Evolutionary conservation across 2,113 vertebrate species (phyloP).

Genomic region (Poeciliopsis retropinna): DNA sequence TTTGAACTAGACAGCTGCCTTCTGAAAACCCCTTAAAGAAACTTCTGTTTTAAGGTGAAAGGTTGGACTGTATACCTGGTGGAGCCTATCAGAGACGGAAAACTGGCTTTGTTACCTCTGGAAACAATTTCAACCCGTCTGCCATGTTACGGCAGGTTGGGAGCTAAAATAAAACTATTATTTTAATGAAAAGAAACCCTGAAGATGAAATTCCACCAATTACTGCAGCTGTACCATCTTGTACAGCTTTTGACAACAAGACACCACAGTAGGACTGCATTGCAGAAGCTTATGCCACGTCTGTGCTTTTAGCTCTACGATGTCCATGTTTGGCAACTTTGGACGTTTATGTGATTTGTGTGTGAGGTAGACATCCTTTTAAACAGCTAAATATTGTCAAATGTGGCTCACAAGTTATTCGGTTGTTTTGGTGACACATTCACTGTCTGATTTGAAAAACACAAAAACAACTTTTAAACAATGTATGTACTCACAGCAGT

Average conservation of each 20-base stretch:
- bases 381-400: no score
- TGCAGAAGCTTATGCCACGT: no score
- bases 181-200: no score
- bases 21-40: background rate
- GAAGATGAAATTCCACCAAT: no score
- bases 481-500: background rate
- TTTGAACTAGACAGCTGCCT: background rate
- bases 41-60: background rate
- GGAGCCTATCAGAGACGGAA: background rate
- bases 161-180: no score
- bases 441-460: no score
- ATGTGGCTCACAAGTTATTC: no score
- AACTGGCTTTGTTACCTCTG: background rate
- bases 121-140: background rate
- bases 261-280: background rate
- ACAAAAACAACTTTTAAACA: background rate
- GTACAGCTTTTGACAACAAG: background rate
- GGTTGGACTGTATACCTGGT: background rate
- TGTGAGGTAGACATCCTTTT: no score
- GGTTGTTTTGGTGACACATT: no score
- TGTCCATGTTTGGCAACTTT: no score
- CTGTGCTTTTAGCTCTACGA: no score
- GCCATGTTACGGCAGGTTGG: background rate
- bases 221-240: background rate
- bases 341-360: no score